Evolutionary conservation across 2,113 vertebrate genomes (phyloP).

Genomic region (Pollachius pollachius): DNA sequence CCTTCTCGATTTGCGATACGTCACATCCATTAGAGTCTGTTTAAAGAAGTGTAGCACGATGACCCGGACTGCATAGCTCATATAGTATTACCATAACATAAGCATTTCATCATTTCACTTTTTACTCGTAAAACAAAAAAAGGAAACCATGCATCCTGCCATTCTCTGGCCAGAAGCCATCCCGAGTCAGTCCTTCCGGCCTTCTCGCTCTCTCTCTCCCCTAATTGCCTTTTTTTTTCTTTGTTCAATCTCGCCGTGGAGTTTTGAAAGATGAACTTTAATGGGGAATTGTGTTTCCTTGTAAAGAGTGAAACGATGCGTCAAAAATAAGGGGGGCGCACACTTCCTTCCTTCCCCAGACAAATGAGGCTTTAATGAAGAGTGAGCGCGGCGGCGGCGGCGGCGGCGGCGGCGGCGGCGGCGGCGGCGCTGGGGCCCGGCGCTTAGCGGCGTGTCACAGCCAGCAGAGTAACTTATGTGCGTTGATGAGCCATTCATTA

Average conservation of each 20-base stretch:
- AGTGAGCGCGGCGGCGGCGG: conserved; percentile 44
- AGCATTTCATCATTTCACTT: no score
- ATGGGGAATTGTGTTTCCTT: conserved; percentile 47
- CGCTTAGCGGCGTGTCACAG: conserved; percentile 39
- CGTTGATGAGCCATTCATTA: conserved; percentile 64
- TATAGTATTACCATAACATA: no score
- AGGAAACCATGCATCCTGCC: no score
- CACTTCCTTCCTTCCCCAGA: conserved; percentile 44
- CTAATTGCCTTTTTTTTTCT: conserved; percentile 23
- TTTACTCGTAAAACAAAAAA: no score
- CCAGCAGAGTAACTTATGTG: conserved; percentile 43
- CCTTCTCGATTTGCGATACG: no score
- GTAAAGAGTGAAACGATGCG: conserved; percentile 47
- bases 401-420: background rate
- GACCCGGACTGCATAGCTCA: no score
- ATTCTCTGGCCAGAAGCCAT: no score
- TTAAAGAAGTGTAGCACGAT: no score
- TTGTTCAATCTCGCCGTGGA: conserved; percentile 20
- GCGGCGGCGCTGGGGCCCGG: background rate
- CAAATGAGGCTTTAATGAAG: conserved; percentile 65
- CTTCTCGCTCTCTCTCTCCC: background rate
- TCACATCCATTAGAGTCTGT: no score
- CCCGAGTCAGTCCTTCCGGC: no score
- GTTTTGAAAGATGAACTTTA: conserved; percentile 47
- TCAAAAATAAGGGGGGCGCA: conserved; percentile 19